phyloP scores from a whole-genome alignment of 2,797 vertebrate genomes.

The Eulemur mongoz region DNA sequence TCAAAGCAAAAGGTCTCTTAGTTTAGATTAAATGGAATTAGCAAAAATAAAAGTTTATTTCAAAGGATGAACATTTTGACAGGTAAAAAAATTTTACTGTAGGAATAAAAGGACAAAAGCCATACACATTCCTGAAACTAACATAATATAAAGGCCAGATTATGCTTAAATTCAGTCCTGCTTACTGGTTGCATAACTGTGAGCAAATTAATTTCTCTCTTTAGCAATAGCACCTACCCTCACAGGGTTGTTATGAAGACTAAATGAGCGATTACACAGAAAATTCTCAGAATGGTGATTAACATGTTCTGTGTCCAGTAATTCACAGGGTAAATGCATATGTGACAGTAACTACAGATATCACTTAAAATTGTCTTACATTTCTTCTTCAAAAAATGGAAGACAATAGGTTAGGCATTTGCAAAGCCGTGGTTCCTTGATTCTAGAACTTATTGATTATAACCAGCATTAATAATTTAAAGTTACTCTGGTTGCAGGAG shows the following conservation, averaged over 20 bases:
- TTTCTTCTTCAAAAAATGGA: neutral
- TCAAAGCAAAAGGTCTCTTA: conserved; percentile 12
- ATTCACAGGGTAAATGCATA: neutral
- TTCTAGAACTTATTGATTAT: neutral
- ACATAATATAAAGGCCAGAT: neutral
- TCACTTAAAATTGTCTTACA: neutral
- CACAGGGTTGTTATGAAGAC: neutral
- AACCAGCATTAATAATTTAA: neutral
- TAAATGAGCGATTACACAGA: neutral
- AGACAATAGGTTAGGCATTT: neutral
- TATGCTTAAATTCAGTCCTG: neutral
- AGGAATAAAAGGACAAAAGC: neutral
- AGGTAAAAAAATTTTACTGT: neutral
- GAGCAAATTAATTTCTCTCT: neutral
- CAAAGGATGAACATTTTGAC: neutral
- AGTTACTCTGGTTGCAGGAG: neutral
- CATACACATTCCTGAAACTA: neutral
- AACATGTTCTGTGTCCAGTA: neutral
- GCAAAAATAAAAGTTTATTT: conserved; percentile 42
- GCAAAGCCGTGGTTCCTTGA: neutral
- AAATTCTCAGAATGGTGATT: neutral
- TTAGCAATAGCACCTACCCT: neutral
- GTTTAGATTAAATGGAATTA: conserved; percentile 10
- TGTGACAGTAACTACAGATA: neutral
- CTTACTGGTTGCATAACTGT: neutral